phyloP scores from a whole-genome alignment of 2,797 vertebrate species.

The Acanthornis magna region DNA sequence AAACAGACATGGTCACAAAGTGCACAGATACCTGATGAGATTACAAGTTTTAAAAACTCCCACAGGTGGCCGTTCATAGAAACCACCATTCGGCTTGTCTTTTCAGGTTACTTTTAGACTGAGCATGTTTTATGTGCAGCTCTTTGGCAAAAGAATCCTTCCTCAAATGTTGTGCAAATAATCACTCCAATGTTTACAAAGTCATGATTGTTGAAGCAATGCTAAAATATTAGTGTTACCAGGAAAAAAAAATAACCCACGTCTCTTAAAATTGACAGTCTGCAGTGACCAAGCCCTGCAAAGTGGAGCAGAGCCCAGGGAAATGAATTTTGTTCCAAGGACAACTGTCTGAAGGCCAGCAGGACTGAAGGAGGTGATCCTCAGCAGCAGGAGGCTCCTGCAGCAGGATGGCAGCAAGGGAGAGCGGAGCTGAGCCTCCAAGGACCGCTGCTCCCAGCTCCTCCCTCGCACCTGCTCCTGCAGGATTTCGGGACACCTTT shows the following conservation, averaged over 20 bases:
- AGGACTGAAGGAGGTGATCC: neutral
- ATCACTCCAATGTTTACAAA: neutral
- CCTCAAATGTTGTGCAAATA: constrained; percentile 4
- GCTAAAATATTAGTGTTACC: neutral
- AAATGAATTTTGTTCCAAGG: constrained; percentile 14
- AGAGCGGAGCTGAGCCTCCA: accelerated
- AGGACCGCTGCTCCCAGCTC: neutral
- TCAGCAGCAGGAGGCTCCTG: neutral
- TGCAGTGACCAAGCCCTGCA: neutral
- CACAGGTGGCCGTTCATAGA: neutral
- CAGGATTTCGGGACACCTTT: accelerated
- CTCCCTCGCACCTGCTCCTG: neutral
- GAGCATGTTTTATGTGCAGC: neutral
- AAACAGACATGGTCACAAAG: neutral
- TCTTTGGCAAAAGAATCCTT: neutral
- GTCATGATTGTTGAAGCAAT: neutral
- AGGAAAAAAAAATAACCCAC: neutral
- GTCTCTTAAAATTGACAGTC: neutral
- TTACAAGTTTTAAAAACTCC: neutral
- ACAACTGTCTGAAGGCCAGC: constrained; percentile 22
- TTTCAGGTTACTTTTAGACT: neutral
- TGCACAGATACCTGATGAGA: neutral
- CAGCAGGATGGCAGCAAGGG: neutral
- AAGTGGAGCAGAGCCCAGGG: neutral
- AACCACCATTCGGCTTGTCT: neutral